Evolutionary conservation across 1,140 invertebrate genomes (phyloP), one percentile per base, ranked within the genome.

Genomic region (Agraylea sexmaculata): DNA sequence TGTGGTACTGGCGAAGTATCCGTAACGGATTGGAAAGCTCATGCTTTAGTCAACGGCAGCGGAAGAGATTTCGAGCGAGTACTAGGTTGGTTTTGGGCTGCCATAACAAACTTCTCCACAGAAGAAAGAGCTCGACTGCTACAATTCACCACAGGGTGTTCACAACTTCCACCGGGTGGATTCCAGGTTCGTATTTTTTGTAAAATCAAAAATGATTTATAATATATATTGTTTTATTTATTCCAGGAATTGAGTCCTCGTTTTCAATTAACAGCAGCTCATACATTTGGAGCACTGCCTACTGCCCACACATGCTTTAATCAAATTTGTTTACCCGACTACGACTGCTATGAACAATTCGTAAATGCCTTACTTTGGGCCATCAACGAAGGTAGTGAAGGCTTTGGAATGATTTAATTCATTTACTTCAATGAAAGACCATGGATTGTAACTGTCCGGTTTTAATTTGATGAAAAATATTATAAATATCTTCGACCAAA

Each of bases 291-390:
- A 28, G 87, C 83, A 58, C 66, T 94, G 53, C 90, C 90, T 27
- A 91, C 88, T 15, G 89, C 90, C 31, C 89, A 94, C 61, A 93
- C 89, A 30, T 93, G 88, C 70, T 95, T 95, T 63, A 94, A 95
- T 74, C 89, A 94, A 65, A 74, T 96, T 28, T 94, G 90, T 66
- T 70, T 96, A 53, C 90, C 91, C 13, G 87, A 91, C 62, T 94
- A 94, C 64, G 88, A 93, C 53, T 80, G 74, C 51, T 94, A 92
- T 61, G 89, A 95, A 66, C 83, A 88, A 50, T 88, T 96, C 53
- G 89, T 94, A 54, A 82, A 84, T 58, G 81, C 87, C 19, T 69
- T 95, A 29, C 70, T 93, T 18, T 67, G 92, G 54, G 88, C 91
- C 42, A 91, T 95, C 54, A 93, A 84, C 58, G 91, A 96, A 71